phyloP scores from a whole-genome alignment of 2,888 invertebrate genomes.

The Andrena camellia region DNA sequence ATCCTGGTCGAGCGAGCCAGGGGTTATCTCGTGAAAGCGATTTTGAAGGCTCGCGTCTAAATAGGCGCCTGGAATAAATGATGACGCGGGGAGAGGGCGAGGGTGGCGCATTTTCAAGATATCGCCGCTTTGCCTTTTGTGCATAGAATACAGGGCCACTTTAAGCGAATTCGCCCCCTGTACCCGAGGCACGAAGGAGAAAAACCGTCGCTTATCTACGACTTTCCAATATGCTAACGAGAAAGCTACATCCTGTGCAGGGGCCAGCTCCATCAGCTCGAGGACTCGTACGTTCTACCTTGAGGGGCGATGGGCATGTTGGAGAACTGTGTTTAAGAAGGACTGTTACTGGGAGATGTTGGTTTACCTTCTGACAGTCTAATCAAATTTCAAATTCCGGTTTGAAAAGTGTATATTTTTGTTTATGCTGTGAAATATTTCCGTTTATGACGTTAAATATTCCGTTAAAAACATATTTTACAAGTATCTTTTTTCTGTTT shows the following conservation, averaged over 20 bases:
- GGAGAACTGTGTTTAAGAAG: neutral
- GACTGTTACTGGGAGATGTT: neutral
- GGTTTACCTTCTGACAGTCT: neutral
- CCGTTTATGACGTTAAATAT: no score
- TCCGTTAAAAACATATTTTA: no score
- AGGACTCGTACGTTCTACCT: neutral
- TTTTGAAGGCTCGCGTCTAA: slow-evolving; percentile 80
- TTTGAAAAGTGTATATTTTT: no score
- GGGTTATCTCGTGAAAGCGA: slow-evolving; percentile 79
- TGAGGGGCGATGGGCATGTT: neutral
- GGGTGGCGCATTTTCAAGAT: slow-evolving; percentile 59
- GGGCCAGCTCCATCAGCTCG: neutral
- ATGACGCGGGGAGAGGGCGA: slow-evolving; percentile 66
- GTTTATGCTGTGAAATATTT: no score
- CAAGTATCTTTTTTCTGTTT: no score
- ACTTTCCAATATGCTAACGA: slow-evolving; percentile 48
- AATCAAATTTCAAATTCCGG: no score
- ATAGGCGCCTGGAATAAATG: slow-evolving; percentile 81
- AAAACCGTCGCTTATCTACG: slow-evolving; percentile 69
- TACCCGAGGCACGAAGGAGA: slow-evolving; percentile 42
- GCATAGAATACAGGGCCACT: slow-evolving; percentile 47
- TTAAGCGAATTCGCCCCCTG: slow-evolving; percentile 53
- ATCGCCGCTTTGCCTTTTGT: slow-evolving; percentile 67
- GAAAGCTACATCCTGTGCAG: slow-evolving; percentile 28
- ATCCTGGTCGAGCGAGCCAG: slow-evolving; percentile 75